phyloP scores from a whole-genome alignment of 2,797 vertebrate species.

The Heterohyrax brucei region DNA sequence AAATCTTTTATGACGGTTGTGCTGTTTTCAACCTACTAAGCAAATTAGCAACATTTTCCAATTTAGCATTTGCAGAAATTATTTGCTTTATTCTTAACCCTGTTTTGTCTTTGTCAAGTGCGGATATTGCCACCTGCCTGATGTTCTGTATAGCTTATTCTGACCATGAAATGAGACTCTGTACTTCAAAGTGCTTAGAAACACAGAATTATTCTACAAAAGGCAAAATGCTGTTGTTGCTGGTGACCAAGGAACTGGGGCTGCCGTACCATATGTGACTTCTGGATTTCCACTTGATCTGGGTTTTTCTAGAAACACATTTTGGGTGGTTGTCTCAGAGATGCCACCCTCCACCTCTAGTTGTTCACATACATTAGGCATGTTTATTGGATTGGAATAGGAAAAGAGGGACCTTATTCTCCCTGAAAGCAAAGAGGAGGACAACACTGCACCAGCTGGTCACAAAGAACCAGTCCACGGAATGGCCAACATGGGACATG shows the following conservation, averaged over 20 bases:
- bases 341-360: background rate
- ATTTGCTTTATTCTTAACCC: background rate
- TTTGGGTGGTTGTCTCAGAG: slow-evolving; percentile 17
- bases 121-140: background rate
- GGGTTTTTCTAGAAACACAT: background rate
- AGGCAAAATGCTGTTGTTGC: background rate
- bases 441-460: background rate
- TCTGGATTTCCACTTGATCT: background rate
- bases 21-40: background rate
- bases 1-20: slow-evolving; percentile 14
- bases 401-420: slow-evolving; percentile 21
- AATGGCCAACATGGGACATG: background rate
- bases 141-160: background rate
- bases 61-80: background rate
- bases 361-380: background rate
- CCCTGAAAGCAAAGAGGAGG: background rate
- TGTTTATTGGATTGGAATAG: background rate
- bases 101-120: background rate
- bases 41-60: background rate
- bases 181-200: background rate
- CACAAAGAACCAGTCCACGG: background rate
- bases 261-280: background rate
- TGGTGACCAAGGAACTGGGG: background rate
- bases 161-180: background rate
- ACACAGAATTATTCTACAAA: background rate